These are phyloP conservation scores for Danaus melanippus DNA, from an alignment of 1,140 invertebrate species.

Conservation along the genomic window DNA sequence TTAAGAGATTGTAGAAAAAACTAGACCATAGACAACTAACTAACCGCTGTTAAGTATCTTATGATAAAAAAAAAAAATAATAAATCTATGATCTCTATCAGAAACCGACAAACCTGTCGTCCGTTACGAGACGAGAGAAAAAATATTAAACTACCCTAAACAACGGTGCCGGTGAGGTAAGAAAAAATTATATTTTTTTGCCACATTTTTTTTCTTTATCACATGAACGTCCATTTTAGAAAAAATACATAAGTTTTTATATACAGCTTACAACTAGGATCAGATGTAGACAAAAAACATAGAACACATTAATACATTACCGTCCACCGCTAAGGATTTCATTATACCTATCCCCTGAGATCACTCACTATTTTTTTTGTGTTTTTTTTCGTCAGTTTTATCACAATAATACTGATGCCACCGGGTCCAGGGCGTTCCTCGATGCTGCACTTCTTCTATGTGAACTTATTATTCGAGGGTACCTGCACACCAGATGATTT, in stretches of 20 bases:
- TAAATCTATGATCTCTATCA: no score
- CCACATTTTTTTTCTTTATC: constrained; percentile 9
- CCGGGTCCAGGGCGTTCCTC: no score
- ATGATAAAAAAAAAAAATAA: no score
- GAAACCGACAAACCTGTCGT: no score
- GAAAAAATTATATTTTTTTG: constrained; percentile 2
- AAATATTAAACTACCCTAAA: no score
- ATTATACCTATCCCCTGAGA: constrained; percentile 57
- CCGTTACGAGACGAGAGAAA: no score
- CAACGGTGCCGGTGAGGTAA: constrained; percentile 1
- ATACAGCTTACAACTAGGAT: constrained; percentile 46
- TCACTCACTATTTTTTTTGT: constrained; percentile 63
- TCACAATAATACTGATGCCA: constrained; percentile 25
- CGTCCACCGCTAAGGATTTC: constrained; percentile 47
- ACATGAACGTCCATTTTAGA: constrained; percentile 41
- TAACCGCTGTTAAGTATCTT: no score
- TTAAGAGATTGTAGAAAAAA: no score
- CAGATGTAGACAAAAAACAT: constrained; percentile 30
- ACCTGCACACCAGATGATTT: no score
- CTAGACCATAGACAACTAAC: no score
- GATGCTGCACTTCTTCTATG: no score
- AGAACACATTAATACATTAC: constrained; percentile 51
- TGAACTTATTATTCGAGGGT: no score
- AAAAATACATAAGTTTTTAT: constrained; percentile 60
- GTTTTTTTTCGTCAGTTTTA: constrained; percentile 58